Evolutionary conservation across 1,140 invertebrate species (phyloP).

Genomic region (Drosophila nebulosa): DNA sequence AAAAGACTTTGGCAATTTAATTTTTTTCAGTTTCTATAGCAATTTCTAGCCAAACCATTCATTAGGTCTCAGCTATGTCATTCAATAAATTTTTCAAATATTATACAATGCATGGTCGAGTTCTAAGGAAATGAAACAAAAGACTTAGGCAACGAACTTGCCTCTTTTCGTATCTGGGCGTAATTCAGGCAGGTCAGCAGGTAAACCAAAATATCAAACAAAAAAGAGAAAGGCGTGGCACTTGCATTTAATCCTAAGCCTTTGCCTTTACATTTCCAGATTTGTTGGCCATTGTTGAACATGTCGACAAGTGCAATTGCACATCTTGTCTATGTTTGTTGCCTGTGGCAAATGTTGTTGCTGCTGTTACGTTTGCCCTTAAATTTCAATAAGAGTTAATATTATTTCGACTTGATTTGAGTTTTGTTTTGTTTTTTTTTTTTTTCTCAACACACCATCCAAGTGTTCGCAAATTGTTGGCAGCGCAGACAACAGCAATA

Average conservation of each 20-base stretch:
- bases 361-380: too few relatives aligned
- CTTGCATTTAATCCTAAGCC: neutral
- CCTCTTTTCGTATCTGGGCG: constrained; percentile 11
- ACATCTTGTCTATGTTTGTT: too few relatives aligned
- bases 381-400: neutral
- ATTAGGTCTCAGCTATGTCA: too few relatives aligned
- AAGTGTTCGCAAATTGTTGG: constrained; percentile 68
- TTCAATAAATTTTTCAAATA: neutral
- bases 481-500: constrained; percentile 26
- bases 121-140: constrained; percentile 26
- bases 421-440: constrained; percentile 1
- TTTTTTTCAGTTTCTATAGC: too few relatives aligned
- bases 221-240: neutral
- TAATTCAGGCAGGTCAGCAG: neutral
- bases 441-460: constrained; percentile 33
- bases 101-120: neutral
- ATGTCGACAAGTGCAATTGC: constrained; percentile 69
- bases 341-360: too few relatives aligned
- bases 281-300: neutral
- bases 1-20: too few relatives aligned
- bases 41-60: too few relatives aligned
- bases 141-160: constrained; percentile 57
- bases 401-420: neutral
- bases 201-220: neutral
- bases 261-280: neutral